Evolutionary conservation across 1,140 invertebrate genomes (phyloP), one percentile per base, ranked within the genome.

Genomic region (Apis cerana): DNA sequence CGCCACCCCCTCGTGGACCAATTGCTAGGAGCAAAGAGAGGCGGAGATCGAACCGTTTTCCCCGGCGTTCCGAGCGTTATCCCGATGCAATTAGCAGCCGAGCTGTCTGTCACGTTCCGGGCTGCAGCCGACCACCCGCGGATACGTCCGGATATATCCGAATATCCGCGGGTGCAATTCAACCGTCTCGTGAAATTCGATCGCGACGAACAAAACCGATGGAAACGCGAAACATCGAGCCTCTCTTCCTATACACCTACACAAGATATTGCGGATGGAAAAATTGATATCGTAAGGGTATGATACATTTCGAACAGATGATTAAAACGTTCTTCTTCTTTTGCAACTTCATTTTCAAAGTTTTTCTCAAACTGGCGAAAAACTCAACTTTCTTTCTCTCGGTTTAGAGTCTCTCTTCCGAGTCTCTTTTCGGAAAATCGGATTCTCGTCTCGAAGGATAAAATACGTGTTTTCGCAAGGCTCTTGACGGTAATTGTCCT

Each of bases 1-100:
- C 52, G 50, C 56, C 23, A 9, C 76, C 62, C 67, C 72, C 33
- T 87, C 74, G 81, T 62, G 72, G 54, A 87, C 81, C 86, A 87
- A 87, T 89, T 88, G 88, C 77, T 75, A 85, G 84, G 84, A 62
- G 75, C 27, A 71, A 65, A 79, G 78, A 82, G 83, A 74, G 33
- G 79, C 83, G 85, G 85, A 87, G 89, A 89, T 87, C 89, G 83
- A 90, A 87, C 77, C 85, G 69, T 87, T 89, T 90, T 87, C 85
- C 87, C 82, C 83, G 67, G 58, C 82, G 85, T 78, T 77, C 85
- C 82, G 80, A 80, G 85, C 83, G 81, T 85, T 89, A 90, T 90
- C 89, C 89, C 87, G 82, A 90, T 90, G 89, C 89, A 90, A 90
- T 90, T 90, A 90, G 85, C 84, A 85, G 81, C 82, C 81, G 75